Evolutionary conservation across 2,113 vertebrate genomes (phyloP).

Genomic region (Peromyscus polionotus): DNA sequence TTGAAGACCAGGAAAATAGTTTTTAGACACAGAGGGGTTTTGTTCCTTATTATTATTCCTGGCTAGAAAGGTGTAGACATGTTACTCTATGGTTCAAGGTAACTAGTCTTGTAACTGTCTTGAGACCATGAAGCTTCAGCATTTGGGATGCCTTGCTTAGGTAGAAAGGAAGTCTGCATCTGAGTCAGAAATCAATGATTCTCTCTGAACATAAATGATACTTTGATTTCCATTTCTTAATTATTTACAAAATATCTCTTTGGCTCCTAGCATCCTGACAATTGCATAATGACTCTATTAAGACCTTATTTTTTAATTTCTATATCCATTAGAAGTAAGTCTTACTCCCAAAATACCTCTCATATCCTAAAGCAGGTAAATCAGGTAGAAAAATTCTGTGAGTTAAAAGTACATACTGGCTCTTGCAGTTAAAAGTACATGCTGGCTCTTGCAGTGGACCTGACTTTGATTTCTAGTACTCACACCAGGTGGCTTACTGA

Average conservation of each 20-base stretch:
- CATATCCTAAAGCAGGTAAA: slow-evolving; percentile 37
- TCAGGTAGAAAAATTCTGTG: not conserved
- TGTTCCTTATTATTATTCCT: not conserved
- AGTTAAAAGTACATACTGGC: not conserved
- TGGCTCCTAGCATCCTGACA: not conserved
- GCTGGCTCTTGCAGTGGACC: not conserved
- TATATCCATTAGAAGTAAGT: not conserved
- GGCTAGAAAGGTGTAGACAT: not conserved
- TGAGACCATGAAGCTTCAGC: not conserved
- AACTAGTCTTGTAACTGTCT: not conserved
- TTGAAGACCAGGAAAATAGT: not conserved
- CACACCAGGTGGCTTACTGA: not conserved
- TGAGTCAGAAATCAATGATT: not conserved
- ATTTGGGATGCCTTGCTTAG: not conserved
- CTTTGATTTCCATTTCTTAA: not conserved
- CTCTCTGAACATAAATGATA: not conserved
- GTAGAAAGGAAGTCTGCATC: not conserved
- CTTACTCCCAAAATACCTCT: slow-evolving; percentile 34
- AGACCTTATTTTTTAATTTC: not conserved
- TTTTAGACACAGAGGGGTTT: not conserved
- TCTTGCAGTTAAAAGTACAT: not conserved
- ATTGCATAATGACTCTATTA: not conserved
- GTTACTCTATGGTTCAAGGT: not conserved
- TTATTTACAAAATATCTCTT: slow-evolving; percentile 30
- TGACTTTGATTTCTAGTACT: not conserved